Evolutionary conservation across 2,797 vertebrate genomes (phyloP), one percentile per base, ranked within the genome.

Genomic region (Columba guinea): DNA sequence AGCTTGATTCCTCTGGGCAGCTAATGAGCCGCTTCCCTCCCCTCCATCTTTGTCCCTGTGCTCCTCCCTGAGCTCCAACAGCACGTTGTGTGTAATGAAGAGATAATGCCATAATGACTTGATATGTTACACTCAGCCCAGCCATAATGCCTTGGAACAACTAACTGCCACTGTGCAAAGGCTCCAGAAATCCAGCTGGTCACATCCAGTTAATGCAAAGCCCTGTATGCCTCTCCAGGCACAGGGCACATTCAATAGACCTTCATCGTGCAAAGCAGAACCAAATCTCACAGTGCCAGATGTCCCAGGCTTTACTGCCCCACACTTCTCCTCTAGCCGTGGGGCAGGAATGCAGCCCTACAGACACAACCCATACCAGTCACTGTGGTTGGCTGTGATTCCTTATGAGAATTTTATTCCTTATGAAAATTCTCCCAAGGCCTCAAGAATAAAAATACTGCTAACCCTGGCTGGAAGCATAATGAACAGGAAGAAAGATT

Each of bases 401-500:
- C 70, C 58, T 64, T 70, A 49, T 2, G 32, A 84, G 68, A n/a
- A n/a, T n/a, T n/a, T n/a, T n/a, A n/a, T n/a, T n/a, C n/a, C n/a
- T n/a, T n/a, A n/a, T 87, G 48, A 68, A 86, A 87, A 75, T 51
- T 17, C 48, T 84, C 81, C 65, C 3, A 37, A 77, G 89, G 58
- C 81, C 70, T 83, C 59, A 46, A 3, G 44, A 94, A 93, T 80
- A 92, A 93, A 95, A 96, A 93, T 81, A 86, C 84, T 73, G 75
- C 77, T 53, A 26, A 75, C 77, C 78, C 68, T 87, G 30, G 6
- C 55, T 88, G 71, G 81, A 74, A 84, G 77, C 81, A 62, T 75
- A 79, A 89, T 58, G 69, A 96, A 69, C 68, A 91, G 89, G 92
- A 94, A 90, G 89, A 67, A 77, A 92, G 95, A 90, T 87, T 94